phyloP scores from a whole-genome alignment of 2,797 vertebrate genomes.

The Oceanodroma leucorhoa region DNA sequence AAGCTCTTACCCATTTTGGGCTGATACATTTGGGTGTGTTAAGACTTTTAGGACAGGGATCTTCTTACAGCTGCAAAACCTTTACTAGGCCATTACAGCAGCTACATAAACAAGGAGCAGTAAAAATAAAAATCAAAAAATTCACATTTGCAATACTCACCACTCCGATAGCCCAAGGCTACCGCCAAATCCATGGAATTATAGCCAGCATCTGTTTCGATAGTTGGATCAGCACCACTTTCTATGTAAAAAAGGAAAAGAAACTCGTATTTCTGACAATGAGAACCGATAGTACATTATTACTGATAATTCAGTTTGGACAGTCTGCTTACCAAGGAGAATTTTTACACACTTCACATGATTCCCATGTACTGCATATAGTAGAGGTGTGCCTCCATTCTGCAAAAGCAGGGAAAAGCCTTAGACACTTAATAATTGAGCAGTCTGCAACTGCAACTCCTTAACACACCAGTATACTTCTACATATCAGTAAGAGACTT shows the following conservation, averaged over 20 bases:
- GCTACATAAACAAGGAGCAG: background rate
- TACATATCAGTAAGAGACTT: background rate
- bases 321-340: slow-evolving; percentile 85
- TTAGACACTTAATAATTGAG: background rate
- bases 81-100: background rate
- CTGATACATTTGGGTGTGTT: background rate
- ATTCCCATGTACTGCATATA: slow-evolving; percentile 97
- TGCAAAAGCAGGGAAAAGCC: slow-evolving; percentile 67
- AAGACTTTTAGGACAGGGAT: background rate
- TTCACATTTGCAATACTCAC: slow-evolving; percentile 72
- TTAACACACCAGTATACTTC: background rate
- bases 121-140: background rate
- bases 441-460: background rate
- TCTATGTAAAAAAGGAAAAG: slow-evolving; percentile 76
- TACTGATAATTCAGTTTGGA: background rate
- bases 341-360: slow-evolving; percentile 97
- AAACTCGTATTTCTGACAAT: background rate
- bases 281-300: background rate
- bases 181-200: slow-evolving; percentile 99
- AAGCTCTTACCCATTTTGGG: background rate
- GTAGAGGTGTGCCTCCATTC: slow-evolving; percentile 96
- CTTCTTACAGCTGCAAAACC: background rate
- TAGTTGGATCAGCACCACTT: slow-evolving; percentile 93
- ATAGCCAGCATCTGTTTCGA: slow-evolving; percentile 95
- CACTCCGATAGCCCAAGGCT: slow-evolving; percentile 93